Evolutionary conservation across 2,797 vertebrate genomes (phyloP).

Genomic region (Acanthis flammea): DNA sequence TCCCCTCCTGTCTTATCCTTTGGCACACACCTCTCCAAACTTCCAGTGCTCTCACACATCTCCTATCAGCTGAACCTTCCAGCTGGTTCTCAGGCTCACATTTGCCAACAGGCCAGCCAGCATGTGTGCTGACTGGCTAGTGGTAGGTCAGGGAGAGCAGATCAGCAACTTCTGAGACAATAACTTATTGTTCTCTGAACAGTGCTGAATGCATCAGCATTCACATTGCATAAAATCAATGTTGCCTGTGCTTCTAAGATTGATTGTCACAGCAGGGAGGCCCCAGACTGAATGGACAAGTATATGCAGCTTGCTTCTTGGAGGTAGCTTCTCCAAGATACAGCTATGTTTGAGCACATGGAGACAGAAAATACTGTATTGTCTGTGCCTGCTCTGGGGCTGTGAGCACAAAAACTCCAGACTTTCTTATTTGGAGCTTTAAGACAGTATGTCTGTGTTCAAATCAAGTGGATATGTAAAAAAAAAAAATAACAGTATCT

Average conservation of each 20-base stretch:
- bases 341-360: rapidly evolving
- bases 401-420: neutral
- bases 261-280: constrained; percentile 26
- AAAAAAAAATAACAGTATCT: neutral
- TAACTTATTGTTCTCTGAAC: constrained; percentile 27
- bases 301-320: neutral
- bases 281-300: neutral
- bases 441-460: neutral
- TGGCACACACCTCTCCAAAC: neutral
- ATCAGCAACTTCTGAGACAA: constrained; percentile 40
- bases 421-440: neutral
- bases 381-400: neutral
- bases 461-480: neutral
- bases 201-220: constrained; percentile 19
- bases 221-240: constrained; percentile 45
- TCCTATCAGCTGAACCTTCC: neutral
- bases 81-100: neutral
- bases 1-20: neutral
- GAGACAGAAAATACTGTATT: neutral
- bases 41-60: neutral
- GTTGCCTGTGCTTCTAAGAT: constrained; percentile 18
- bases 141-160: constrained; percentile 23
- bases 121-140: neutral
- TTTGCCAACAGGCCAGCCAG: constrained; percentile 16
- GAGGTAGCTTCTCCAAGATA: neutral